phyloP scores from a whole-genome alignment of 2,113 vertebrate genomes.

The Vidua chalybeata region DNA sequence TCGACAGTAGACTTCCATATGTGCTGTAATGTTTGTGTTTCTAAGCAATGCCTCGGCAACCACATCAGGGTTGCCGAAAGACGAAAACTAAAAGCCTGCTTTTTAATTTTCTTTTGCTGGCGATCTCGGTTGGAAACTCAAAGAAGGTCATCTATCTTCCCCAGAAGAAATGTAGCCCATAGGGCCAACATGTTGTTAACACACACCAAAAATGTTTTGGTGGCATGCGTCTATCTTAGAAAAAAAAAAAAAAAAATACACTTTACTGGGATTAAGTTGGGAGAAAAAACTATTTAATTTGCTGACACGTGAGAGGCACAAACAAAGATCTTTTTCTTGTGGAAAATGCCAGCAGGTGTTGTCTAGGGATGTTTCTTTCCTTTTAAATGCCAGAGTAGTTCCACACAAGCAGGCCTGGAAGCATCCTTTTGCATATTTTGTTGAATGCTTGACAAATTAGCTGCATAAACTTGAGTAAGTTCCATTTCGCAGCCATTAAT shows the following conservation, averaged over 20 bases:
- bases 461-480: not conserved
- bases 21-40: conserved; percentile 69
- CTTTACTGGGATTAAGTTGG: not conserved
- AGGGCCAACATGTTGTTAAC: not conserved
- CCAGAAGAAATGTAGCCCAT: not conserved
- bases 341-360: conserved; percentile 56
- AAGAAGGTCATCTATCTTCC: conserved; percentile 56
- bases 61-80: conserved; percentile 57
- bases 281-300: conserved; percentile 24
- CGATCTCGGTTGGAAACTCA: conserved; percentile 59
- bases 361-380: not conserved
- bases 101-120: conserved; percentile 68
- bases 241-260: not conserved
- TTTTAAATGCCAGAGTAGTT: not conserved
- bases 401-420: not conserved
- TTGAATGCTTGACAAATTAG: conserved; percentile 32
- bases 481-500: not conserved
- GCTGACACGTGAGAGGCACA: not conserved
- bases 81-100: conserved; percentile 51
- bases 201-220: conserved; percentile 19
- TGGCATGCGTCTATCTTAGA: not conserved
- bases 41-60: conserved; percentile 65
- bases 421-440: conserved; percentile 19
- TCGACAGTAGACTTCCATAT: conserved; percentile 67
- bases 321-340: conserved; percentile 39